Conservation (phyloP, 2,797 vertebrate species). For the Macropodus opercularis region DNA sequence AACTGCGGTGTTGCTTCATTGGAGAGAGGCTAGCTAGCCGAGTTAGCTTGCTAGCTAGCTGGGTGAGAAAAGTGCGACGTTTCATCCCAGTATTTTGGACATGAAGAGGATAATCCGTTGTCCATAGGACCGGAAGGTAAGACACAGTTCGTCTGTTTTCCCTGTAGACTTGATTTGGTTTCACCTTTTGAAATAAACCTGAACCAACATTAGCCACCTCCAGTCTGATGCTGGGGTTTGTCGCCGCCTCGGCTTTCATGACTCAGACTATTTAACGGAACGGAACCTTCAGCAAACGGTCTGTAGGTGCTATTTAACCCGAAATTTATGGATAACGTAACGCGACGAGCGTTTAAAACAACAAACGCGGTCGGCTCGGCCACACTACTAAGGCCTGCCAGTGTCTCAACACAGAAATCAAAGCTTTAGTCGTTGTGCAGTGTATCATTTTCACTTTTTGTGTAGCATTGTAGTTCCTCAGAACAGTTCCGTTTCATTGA, state of each 20-base stretch:
- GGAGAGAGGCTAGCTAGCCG: slow-evolving; percentile 79
- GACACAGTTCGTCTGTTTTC: slow-evolving; percentile 22
- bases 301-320: slow-evolving; percentile 12
- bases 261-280: slow-evolving; percentile 74
- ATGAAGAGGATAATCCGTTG: slow-evolving; percentile 86
- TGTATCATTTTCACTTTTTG: slow-evolving; percentile 65
- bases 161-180: slow-evolving; percentile 8
- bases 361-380: fast-evolving
- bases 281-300: slow-evolving; percentile 29
- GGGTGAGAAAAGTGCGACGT: slow-evolving; percentile 79
- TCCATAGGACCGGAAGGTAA: slow-evolving; percentile 85
- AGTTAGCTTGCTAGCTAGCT: slow-evolving; percentile 76
- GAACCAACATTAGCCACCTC: slow-evolving; percentile 62
- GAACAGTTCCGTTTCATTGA: slow-evolving; percentile 70
- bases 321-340: not conserved
- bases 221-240: slow-evolving; percentile 68
- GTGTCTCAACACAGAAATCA: not conserved
- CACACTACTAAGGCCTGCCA: not conserved
- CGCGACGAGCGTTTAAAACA: not conserved
- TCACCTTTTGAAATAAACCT: slow-evolving; percentile 31
- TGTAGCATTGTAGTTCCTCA: slow-evolving; percentile 61
- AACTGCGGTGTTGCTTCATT: slow-evolving; percentile 77
- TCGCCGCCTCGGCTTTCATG: slow-evolving; percentile 77
- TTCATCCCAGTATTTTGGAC: slow-evolving; percentile 81
- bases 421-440: slow-evolving; percentile 40